Percentiles rank a stretch among this genome's conserved stretches.
Evolutionary conservation across 2,888 invertebrate genomes (phyloP).

Genomic region (Tetropium fuscum): DNA sequence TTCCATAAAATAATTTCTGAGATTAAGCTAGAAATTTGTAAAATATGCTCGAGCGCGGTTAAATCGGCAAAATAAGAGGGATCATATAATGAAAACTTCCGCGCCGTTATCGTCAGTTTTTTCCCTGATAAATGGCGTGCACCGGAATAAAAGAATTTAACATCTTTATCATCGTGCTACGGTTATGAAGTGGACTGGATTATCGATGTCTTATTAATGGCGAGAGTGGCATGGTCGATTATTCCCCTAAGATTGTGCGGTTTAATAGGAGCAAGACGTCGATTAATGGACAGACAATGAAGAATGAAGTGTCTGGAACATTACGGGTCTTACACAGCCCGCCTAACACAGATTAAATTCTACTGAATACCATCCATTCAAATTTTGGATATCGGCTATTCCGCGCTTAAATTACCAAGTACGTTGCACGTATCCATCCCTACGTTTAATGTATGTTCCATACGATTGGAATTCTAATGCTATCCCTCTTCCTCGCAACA

Average conservation of each 20-base stretch:
- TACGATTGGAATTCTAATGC: constrained; percentile 1
- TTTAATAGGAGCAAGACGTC: constrained; percentile 33
- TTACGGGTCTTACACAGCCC: constrained; percentile 1
- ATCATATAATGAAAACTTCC: neutral
- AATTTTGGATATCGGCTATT: constrained; percentile 16
- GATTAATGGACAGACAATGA: constrained; percentile 36
- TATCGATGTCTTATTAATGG: constrained; percentile 26
- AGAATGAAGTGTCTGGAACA: constrained; percentile 20
- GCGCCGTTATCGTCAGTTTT: constrained; percentile 18
- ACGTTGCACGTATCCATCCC: neutral
- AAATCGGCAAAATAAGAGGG: too few relatives aligned
- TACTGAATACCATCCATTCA: constrained; percentile 14
- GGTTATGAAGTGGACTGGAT: constrained; percentile 17
- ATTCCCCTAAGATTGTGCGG: constrained; percentile 16
- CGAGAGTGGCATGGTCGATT: constrained; percentile 10
- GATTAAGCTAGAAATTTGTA: too few relatives aligned
- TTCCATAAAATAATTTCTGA: too few relatives aligned
- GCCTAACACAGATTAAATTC: constrained; percentile 22
- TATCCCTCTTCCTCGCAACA: neutral
- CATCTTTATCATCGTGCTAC: constrained; percentile 29
- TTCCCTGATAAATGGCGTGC: constrained; percentile 33
- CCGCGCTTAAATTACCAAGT: constrained; percentile 4
- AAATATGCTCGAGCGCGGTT: too few relatives aligned
- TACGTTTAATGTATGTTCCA: neutral
- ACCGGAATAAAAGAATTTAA: constrained; percentile 36